Base-by-base conservation (phyloP, 2,888 invertebrate genomes). In the Cepaea hortensis region DNA sequence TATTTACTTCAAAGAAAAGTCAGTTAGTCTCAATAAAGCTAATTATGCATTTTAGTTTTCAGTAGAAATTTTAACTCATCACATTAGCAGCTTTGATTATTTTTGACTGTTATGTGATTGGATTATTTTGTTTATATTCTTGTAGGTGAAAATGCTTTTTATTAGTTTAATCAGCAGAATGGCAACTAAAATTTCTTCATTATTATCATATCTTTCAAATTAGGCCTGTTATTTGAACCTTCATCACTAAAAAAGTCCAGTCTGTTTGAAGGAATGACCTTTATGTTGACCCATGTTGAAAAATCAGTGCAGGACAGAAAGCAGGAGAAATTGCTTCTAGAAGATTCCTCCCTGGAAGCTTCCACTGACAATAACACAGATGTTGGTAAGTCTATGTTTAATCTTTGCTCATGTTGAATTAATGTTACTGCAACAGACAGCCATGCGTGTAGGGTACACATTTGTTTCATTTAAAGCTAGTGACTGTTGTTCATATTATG, bases 221-320 rank as follows among this genome's bases (percentile, higher is more conserved):
- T 76, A 76, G 84, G 76, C 18, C 18, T 75, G 48, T 62, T 65
- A 20, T 75, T 76, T 76, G 76, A 70, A 55, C 61, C 82, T 50
- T 11, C 13, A 4, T 50, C 73, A 18, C 35, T 65, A 70, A 18
- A n/a, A 50, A 23, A 77, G 9, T 81, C 70, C 50, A 89, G 88
- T 46, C 85, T 93, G 46, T 93, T 93, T 88, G 70, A 84, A 48
- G 92, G 91, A 0, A 89, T 91, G 70, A 85, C 88, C 3, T 93
- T 93, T 84, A 87, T 93, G 18, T 87, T 93, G 77, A 93, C 93
- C 1, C 89, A 93, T 79, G 91, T 91, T 9, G 91, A 92, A 35
- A 93, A 93, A 84, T 88, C 91, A 3, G 83, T 81, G 4, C 91
- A 91, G 62, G 89, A 91, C 77, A 85, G 88, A 68, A 87, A 88